Percentiles rank a stretch among this genome's conserved stretches.
Evolutionary conservation across 2,888 invertebrate genomes (phyloP).

Genomic region (Endotricha flammealis): DNA sequence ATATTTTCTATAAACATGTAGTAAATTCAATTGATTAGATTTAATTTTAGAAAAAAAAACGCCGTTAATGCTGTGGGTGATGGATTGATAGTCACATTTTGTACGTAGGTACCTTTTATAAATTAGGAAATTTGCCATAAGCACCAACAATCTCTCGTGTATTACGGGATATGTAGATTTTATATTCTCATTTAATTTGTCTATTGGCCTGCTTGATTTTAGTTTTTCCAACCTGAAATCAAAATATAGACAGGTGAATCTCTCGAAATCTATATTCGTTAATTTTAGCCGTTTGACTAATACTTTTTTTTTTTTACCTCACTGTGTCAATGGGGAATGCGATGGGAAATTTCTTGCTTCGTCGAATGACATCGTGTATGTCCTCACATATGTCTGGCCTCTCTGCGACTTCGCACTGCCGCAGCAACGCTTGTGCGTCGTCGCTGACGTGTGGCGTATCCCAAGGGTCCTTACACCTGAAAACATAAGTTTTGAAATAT

Average conservation of each 20-base stretch:
- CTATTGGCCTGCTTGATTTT: not conserved
- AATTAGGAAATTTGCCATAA: constrained; percentile 74
- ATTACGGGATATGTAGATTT: constrained; percentile 77
- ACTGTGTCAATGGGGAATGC: constrained; percentile 41
- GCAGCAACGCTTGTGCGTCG: constrained; percentile 36
- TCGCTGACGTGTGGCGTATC: constrained; percentile 34
- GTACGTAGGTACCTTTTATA: constrained; percentile 43
- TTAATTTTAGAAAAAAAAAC: too few species aligned
- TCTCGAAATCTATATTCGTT: too few species aligned
- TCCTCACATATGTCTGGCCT: constrained; percentile 20
- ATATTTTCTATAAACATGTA: constrained; percentile 28
- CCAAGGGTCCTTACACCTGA: constrained; percentile 49
- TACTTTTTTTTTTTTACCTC: too few species aligned
- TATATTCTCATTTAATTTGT: constrained; percentile 7
- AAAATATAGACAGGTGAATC: not conserved
- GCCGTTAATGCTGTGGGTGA: too few species aligned
- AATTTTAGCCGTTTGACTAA: too few species aligned
- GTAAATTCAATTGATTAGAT: too few species aligned
- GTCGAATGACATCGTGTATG: constrained; percentile 32
- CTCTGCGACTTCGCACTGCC: constrained; percentile 31
- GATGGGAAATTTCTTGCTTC: constrained; percentile 38
- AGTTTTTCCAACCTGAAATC: constrained; percentile 11
- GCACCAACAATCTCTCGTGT: constrained; percentile 75
- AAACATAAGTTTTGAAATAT: too few species aligned
- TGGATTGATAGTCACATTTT: too few species aligned